Percentiles rank a stretch among this genome's conserved stretches.
Conservation (phyloP, 1,140 invertebrate species). For the Apis laboriosa region DNA sequence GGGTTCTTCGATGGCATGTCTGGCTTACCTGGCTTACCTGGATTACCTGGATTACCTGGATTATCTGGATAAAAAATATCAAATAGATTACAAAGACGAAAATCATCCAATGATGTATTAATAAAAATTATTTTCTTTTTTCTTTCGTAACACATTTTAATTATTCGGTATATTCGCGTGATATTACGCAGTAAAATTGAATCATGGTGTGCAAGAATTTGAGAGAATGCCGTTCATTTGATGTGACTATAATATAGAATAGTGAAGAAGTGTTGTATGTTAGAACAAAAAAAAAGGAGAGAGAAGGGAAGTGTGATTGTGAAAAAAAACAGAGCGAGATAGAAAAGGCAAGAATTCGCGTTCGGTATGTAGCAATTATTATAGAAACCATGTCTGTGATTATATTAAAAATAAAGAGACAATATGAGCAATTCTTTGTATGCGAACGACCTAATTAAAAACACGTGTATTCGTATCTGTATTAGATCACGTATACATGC, state of each 20-base stretch:
- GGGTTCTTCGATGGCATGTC: slow-evolving; percentile 15
- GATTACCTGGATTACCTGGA: not conserved
- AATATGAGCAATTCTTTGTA: slow-evolving; percentile 66
- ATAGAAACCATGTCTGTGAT: slow-evolving; percentile 74
- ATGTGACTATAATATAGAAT: not conserved
- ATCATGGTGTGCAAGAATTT: slow-evolving; percentile 6
- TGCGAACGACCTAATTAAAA: slow-evolving; percentile 62
- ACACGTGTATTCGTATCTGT: slow-evolving; percentile 27
- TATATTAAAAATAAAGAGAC: slow-evolving; percentile 72
- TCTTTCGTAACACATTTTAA: not conserved
- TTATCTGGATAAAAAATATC: not conserved
- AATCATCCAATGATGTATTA: not conserved
- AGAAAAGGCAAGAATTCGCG: slow-evolving; percentile 48
- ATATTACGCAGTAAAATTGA: not conserved
- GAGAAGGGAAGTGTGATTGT: slow-evolving; percentile 1
- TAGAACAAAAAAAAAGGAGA: not conserved
- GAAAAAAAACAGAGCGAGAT: slow-evolving; percentile 1
- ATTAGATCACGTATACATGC: not conserved
- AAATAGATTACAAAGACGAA: not conserved
- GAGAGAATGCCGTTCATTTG: not conserved
- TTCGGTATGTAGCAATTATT: slow-evolving; percentile 72
- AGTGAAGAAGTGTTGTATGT: not conserved
- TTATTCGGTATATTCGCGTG: not conserved
- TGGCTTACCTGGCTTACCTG: not conserved
- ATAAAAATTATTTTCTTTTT: not conserved